Evolutionary conservation across 2,113 vertebrate genomes (phyloP).

Genomic region (Promerops cafer): DNA sequence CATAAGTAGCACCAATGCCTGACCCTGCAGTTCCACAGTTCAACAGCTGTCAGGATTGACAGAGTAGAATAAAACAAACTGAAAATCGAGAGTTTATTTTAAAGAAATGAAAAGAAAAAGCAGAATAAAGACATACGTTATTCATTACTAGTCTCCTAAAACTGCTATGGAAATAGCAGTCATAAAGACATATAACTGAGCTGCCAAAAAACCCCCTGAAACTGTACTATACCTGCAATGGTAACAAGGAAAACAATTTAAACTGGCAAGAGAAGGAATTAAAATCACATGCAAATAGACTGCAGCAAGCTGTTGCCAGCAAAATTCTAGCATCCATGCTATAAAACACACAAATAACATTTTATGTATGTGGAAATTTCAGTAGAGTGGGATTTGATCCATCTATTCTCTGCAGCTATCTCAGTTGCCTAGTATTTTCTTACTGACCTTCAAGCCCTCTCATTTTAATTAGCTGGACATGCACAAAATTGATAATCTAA

Average conservation of each 20-base stretch:
- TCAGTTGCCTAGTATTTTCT: background rate
- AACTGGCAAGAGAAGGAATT: background rate
- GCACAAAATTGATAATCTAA: background rate
- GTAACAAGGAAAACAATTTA: background rate
- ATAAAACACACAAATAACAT: background rate
- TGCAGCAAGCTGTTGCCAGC: background rate
- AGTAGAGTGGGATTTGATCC: background rate
- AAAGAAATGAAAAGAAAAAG: background rate
- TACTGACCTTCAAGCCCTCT: background rate
- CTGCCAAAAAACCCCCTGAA: background rate
- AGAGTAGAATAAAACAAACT: background rate
- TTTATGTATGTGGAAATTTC: background rate
- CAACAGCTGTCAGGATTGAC: background rate
- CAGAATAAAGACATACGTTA: background rate
- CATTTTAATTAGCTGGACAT: background rate
- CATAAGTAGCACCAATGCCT: background rate
- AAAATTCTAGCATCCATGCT: background rate
- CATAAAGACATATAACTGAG: background rate
- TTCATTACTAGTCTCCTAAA: background rate
- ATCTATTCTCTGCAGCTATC: background rate
- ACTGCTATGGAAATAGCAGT: background rate
- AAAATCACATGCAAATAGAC: background rate
- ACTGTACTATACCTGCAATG: background rate
- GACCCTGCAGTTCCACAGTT: background rate
- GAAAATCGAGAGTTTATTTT: background rate